These are phyloP conservation scores for Mustelus asterias DNA, from an alignment of 2,113 vertebrate genomes.

Conservation along the genomic window DNA sequence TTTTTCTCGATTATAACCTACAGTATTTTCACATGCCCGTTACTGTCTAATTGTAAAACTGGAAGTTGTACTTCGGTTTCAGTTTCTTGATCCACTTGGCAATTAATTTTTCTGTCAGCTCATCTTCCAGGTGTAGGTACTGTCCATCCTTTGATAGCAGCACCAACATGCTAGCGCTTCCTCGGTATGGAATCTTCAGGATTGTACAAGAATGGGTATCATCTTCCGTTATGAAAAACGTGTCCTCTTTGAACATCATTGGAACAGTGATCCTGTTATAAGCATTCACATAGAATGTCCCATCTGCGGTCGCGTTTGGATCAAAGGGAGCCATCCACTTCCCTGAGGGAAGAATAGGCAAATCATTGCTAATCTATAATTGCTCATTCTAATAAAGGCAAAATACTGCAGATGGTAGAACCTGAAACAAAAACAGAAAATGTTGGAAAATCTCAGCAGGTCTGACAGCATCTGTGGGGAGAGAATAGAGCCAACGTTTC, in stretches of 20 bases:
- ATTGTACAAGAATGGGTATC: conserved; percentile 60
- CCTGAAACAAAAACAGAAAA: no score
- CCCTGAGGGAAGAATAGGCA: conserved; percentile 54
- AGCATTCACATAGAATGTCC: conserved; percentile 74
- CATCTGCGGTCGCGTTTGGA: conserved; percentile 51
- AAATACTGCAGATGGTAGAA: no score
- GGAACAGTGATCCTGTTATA: conserved; percentile 70
- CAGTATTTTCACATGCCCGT: background rate
- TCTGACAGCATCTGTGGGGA: no score
- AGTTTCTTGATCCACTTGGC: conserved; percentile 67
- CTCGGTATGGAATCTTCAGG: conserved; percentile 72
- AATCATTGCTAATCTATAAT: background rate
- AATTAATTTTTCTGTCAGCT: conserved; percentile 64
- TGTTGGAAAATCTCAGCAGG: no score
- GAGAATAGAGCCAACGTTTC: no score
- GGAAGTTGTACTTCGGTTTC: conserved; percentile 43
- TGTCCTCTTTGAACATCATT: conserved; percentile 71
- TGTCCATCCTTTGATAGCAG: conserved; percentile 65
- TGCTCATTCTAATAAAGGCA: background rate
- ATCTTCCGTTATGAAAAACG: conserved; percentile 63
- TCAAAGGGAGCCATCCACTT: conserved; percentile 73
- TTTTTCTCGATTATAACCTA: background rate
- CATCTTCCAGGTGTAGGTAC: conserved; percentile 73
- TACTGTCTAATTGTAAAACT: background rate
- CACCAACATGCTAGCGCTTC: conserved; percentile 77